A percentile compares a stretch with the other conserved stretches of the same genome.
Evolutionary conservation across 2,888 invertebrate genomes (phyloP).

Genomic region (Synanthedon vespiformis): DNA sequence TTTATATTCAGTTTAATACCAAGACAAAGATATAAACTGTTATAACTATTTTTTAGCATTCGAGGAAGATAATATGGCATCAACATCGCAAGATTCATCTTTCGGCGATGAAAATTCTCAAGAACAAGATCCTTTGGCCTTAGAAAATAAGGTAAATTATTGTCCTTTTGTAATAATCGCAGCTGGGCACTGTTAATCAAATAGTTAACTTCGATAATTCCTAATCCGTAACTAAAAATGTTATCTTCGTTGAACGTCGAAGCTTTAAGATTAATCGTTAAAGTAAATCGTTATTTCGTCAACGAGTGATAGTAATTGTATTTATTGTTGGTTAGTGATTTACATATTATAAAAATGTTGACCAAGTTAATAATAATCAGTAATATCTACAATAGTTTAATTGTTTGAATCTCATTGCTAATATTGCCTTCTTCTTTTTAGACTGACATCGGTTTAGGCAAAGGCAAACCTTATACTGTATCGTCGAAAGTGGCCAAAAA

Average conservation of each 20-base stretch:
- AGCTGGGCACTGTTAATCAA: no score
- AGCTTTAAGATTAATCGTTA: no score
- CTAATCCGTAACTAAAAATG: no score
- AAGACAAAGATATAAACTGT: not conserved
- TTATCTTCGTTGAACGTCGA: no score
- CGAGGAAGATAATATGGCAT: slow-evolving; percentile 76
- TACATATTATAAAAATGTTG: no score
- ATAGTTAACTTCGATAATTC: no score
- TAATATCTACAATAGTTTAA: not conserved
- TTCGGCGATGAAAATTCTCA: slow-evolving; percentile 58
- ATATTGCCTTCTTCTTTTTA: slow-evolving; percentile 15
- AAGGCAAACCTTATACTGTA: slow-evolving; percentile 83
- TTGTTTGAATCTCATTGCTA: not conserved
- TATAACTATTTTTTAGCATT: slow-evolving; percentile 51
- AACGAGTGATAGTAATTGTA: no score
- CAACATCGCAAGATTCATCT: slow-evolving; percentile 76
- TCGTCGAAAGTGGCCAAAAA: slow-evolving; percentile 83
- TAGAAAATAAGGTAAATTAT: slow-evolving; percentile 50
- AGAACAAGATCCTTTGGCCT: slow-evolving; percentile 62
- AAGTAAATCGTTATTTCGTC: no score
- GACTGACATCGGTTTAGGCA: slow-evolving; percentile 77
- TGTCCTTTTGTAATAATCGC: not conserved
- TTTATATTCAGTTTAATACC: not conserved
- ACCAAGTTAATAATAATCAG: not conserved
- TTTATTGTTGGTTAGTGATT: no score